Base-by-base conservation (phyloP, 2,113 vertebrate genomes). In the Thinocorus orbignyianus region DNA sequence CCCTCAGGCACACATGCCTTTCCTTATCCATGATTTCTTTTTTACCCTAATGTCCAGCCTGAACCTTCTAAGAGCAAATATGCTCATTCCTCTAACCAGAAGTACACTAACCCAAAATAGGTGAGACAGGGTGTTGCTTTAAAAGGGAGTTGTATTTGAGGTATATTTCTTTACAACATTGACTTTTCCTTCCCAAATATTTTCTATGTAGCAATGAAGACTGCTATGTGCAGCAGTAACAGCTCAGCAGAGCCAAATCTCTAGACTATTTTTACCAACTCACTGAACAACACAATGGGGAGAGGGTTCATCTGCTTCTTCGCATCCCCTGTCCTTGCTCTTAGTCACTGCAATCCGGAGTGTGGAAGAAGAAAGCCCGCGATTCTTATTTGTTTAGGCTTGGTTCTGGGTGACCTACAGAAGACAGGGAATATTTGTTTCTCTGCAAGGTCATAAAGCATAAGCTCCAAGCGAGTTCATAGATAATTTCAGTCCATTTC, bases 391-490 rank as follows among this genome's bases (percentile, higher is more conserved):
- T 66, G 12, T 41, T 74, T 58, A 30, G 10, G 9, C 9, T 58
- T 39, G 46, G 6, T 85, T 85, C 18, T 87, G 12, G 14, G 31
- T 69, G 33, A 54, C 5, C 20, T 66, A 42, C 2, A 52, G 17
- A 55, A 74, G 49, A 31, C 1, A 64, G 35, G 37, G 3, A 2
- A 28, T 49, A 17, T 48, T 64, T 76, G 26, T 88, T 55, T 68
- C 58, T 22, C 35, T 69, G 11, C 22, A 70, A 42, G 10, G 6
- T 8, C 41, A 7, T 42, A 64, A 85, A 65, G 18, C 12, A 14
- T 37, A 31, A 2, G 0, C 8, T 88, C 22, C 11, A 60, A 1
- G 1, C 0, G 5, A 71, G 33, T 72, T 86, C 11, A 30, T 9
- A 37, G 37, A 5, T 74, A 84, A 71, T 51, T 87, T 90, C 28